Evolutionary conservation across 92 coral and sea anemone genomes (phyloP).

Genomic region (Epizoanthus ramosus): DNA sequence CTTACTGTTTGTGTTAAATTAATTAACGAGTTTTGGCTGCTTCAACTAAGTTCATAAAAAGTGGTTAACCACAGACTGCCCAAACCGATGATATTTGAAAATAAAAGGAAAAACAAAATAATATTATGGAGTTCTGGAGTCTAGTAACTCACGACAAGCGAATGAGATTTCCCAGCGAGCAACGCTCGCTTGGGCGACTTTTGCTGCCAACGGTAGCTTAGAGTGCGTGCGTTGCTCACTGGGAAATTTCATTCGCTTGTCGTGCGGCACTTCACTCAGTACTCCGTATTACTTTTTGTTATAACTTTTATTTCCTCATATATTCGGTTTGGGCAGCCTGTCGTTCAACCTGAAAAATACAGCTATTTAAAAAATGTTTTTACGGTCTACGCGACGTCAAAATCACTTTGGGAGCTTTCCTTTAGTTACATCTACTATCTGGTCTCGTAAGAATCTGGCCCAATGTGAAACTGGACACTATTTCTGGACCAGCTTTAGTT

Average conservation of each 20-base stretch:
- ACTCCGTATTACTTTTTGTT: conserved; percentile 31
- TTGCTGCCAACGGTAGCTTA: too few relatives aligned
- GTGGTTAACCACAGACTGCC: conserved; percentile 34
- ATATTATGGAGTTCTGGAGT: conserved; percentile 27
- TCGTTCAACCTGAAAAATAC: too few relatives aligned
- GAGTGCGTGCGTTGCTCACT: conserved; percentile 28
- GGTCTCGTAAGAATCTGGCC: too few relatives aligned
- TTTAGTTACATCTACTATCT: too few relatives aligned
- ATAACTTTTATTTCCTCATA: conserved; percentile 23
- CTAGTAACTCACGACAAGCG: conserved; percentile 8
- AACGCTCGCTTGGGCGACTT: not conserved
- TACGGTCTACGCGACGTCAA: too few relatives aligned
- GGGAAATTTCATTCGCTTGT: conserved; percentile 30
- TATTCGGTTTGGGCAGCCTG: conserved; percentile 30
- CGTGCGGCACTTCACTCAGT: conserved; percentile 7
- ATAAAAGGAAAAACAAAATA: conserved; percentile 34
- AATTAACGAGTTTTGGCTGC: conserved; percentile 30
- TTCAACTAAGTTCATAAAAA: conserved; percentile 33
- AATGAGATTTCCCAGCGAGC: conserved; percentile 41
- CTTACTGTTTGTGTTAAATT: conserved; percentile 31
- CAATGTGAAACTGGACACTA: too few relatives aligned
- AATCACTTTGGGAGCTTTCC: too few relatives aligned
- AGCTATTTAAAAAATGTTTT: too few relatives aligned
- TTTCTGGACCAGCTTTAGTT: too few relatives aligned
- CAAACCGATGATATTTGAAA: conserved; percentile 33